Base-by-base conservation (phyloP, 2,797 vertebrate species). In the Prionace glauca region DNA sequence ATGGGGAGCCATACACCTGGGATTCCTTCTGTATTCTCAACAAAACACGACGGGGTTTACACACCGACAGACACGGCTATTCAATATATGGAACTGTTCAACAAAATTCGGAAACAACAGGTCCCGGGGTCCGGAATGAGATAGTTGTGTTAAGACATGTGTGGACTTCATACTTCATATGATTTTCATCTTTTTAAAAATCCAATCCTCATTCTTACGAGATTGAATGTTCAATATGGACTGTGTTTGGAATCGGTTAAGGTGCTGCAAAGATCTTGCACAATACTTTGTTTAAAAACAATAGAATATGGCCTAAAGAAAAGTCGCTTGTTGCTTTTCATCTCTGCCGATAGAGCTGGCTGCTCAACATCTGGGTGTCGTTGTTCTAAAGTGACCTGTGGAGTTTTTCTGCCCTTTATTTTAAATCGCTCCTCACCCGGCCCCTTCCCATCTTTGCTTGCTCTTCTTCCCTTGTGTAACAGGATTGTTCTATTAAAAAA, bases 21-120 rank as follows among this genome's bases (percentile, higher is more conserved):
- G 29, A 96, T 98, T 95, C 99, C 99, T 0, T 96, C 98, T 0
- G 98, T 98, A 79, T 98, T 99, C 95, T 97, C 97, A 95, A 97
- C 97, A 96, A 99, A 98, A 96, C 98, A 99, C 0, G 99, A 99
- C 84, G 98, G 98, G 0, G 96, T 98, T 96, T 99, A 99, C 11
- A 96, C 98, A 95, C 98, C 98, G 0, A 97, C 97, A 1, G 99
- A 99, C 97, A 99, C 99, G 36, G 98, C 99, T 99, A 98, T 97
- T 96, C 99, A 99, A 97, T 99, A 99, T 97, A 98, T 99, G 97
- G 99, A 99, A 97, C 97, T 99, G 96, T 99, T 99, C 97, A 98
- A 98, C 97, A 99, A 99, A 97, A 98, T 99, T 94, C 98, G 99
- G 90, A 99, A 99, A 97, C 98, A 98, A 97, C 98, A 98, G 96